phyloP scores from a whole-genome alignment of 1,140 invertebrate genomes.

The Chironomus tepperi region DNA sequence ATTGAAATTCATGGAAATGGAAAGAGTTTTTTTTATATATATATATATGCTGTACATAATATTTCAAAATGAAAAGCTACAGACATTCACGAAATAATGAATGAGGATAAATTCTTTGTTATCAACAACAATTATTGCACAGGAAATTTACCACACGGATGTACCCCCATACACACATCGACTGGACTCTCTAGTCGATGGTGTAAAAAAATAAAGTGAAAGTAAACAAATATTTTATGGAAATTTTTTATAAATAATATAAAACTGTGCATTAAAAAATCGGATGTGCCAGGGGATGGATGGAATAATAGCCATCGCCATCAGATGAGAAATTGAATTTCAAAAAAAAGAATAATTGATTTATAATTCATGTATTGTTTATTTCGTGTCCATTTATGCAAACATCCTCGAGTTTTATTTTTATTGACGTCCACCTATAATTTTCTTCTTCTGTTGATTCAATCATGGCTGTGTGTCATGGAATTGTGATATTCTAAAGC shows the following conservation, averaged over 20 bases:
- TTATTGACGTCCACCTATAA: neutral
- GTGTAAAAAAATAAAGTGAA: neutral
- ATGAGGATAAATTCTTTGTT: too few relatives aligned
- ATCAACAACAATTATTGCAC: too few relatives aligned
- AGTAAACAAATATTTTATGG: neutral
- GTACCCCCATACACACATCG: too few relatives aligned
- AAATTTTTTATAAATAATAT: too few relatives aligned
- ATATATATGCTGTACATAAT: too few relatives aligned
- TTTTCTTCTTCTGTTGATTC: neutral
- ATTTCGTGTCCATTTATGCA: neutral
- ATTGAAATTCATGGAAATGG: slow-evolving; percentile 22
- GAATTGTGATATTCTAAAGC: too few relatives aligned
- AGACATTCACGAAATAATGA: too few relatives aligned
- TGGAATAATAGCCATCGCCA: neutral
- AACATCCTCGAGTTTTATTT: too few relatives aligned
- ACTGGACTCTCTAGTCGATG: too few relatives aligned
- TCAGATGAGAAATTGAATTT: neutral
- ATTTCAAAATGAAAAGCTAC: too few relatives aligned
- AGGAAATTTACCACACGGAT: too few relatives aligned
- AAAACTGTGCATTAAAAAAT: slow-evolving; percentile 1
- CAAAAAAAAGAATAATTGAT: slow-evolving; percentile 12
- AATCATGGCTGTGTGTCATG: too few relatives aligned
- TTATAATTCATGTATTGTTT: slow-evolving; percentile 24
- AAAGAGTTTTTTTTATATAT: neutral
- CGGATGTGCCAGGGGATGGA: neutral